phyloP scores from a whole-genome alignment of 2,888 invertebrate species.

The Pollenia angustigena region DNA sequence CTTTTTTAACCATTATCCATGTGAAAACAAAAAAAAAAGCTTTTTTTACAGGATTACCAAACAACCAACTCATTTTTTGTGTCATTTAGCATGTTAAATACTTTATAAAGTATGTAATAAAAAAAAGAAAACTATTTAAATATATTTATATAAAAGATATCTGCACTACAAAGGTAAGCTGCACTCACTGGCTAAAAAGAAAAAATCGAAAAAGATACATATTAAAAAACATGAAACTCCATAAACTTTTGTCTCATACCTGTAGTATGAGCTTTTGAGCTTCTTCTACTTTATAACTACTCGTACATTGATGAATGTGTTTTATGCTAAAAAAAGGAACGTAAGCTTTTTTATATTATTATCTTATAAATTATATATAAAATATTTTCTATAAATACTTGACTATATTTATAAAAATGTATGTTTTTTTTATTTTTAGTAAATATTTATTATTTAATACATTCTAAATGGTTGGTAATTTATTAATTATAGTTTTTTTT shows the following conservation, averaged over 20 bases:
- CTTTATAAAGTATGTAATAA: constrained; percentile 47
- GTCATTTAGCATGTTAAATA: constrained; percentile 71
- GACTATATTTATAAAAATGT: constrained; percentile 18
- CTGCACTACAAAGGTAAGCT: constrained; percentile 73
- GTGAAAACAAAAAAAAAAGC: constrained; percentile 33
- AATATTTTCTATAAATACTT: constrained; percentile 21
- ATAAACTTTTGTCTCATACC: constrained; percentile 58
- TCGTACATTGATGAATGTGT: constrained; percentile 71
- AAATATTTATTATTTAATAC: neutral
- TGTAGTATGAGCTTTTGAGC: constrained; percentile 60
- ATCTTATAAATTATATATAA: constrained; percentile 41
- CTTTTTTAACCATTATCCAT: constrained; percentile 14
- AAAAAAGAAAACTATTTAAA: constrained; percentile 19
- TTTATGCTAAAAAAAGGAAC: constrained; percentile 68
- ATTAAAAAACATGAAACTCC: constrained; percentile 57
- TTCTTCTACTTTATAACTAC: constrained; percentile 62
- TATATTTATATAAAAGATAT: constrained; percentile 14
- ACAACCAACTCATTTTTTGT: constrained; percentile 62
- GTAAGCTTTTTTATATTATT: constrained; percentile 69
- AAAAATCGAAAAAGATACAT: constrained; percentile 31
- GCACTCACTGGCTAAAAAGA: constrained; percentile 67
- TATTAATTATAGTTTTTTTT: constrained; percentile 30
- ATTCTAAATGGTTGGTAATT: constrained; percentile 51
- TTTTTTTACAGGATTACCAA: constrained; percentile 65
- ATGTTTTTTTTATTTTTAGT: constrained; percentile 21